phyloP scores from a whole-genome alignment of 2,797 vertebrate genomes.

The Synanceia verrucosa region DNA sequence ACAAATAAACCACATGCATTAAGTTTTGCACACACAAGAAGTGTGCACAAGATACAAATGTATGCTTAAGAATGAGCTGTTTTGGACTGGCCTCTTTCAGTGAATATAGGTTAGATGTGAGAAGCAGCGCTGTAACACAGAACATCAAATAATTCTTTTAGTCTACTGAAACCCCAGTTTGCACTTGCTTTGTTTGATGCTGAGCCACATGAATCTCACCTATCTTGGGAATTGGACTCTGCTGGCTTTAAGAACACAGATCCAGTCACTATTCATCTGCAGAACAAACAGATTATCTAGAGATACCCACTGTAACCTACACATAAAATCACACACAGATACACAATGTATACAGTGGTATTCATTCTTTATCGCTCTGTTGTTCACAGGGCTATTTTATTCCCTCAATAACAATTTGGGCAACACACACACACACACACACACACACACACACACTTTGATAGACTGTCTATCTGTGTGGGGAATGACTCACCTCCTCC shows the following conservation, averaged over 20 bases:
- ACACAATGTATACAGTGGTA: constrained; percentile 29
- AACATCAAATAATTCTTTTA: neutral
- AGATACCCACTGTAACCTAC: constrained; percentile 23
- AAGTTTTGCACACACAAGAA: neutral
- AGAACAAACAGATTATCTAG: constrained; percentile 32
- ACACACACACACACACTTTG: constrained; percentile 21
- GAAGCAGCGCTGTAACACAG: neutral
- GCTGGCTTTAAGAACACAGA: constrained; percentile 31
- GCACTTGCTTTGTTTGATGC: constrained; percentile 13
- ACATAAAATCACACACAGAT: constrained; percentile 21
- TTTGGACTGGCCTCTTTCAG: neutral
- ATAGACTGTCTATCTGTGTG: constrained; percentile 64
- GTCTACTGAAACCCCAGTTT: constrained; percentile 14
- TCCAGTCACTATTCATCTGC: constrained; percentile 27
- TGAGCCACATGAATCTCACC: constrained; percentile 27
- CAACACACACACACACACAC: constrained; percentile 28
- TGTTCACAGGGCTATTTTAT: constrained; percentile 47
- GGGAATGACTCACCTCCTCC: constrained; percentile 78
- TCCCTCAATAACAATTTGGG: constrained; percentile 50
- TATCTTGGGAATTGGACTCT: constrained; percentile 28
- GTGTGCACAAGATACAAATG: neutral
- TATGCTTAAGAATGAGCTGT: neutral
- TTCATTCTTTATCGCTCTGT: constrained; percentile 37
- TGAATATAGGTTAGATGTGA: neutral
- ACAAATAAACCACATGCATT: neutral